phyloP scores from a whole-genome alignment of 2,797 vertebrate species.

The Cyclopterus lumpus region DNA sequence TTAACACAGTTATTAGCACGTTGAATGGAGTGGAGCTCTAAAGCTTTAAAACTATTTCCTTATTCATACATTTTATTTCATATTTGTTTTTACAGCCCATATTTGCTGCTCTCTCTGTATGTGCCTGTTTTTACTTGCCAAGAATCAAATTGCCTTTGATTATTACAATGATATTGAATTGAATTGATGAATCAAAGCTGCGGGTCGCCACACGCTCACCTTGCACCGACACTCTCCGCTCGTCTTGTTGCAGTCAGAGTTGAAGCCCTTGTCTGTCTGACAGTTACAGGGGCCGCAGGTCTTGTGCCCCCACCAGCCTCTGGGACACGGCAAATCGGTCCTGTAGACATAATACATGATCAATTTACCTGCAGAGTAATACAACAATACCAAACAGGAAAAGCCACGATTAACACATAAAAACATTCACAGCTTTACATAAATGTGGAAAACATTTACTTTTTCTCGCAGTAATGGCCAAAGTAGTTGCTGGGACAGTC shows the following conservation, averaged over 20 bases:
- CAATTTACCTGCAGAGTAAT: not conserved
- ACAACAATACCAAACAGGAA: not conserved
- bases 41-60: not conserved
- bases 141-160: not conserved
- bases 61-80: not conserved
- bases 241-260: constrained; percentile 95
- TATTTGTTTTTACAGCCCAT: not conserved
- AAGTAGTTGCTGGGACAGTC: constrained; percentile 91
- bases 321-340: constrained; percentile 91
- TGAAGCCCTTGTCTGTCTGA: constrained; percentile 88
- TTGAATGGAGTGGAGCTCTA: not conserved
- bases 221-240: constrained; percentile 94
- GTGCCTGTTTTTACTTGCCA: not conserved
- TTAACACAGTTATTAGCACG: not conserved
- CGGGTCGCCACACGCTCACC: constrained; percentile 75
- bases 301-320: constrained; percentile 97
- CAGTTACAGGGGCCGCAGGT: constrained; percentile 95
- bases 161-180: not conserved
- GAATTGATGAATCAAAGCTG: not conserved
- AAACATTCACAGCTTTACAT: not conserved
- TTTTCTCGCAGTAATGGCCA: constrained; percentile 94
- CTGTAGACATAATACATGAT: constrained; percentile 56
- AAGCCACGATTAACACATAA: not conserved
- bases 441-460: constrained; percentile 66
- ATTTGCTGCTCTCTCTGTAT: not conserved